Percentiles rank a stretch among this genome's conserved stretches.
phyloP scores from a whole-genome alignment of 2,888 invertebrate species.

The Conistra vaccinii region DNA sequence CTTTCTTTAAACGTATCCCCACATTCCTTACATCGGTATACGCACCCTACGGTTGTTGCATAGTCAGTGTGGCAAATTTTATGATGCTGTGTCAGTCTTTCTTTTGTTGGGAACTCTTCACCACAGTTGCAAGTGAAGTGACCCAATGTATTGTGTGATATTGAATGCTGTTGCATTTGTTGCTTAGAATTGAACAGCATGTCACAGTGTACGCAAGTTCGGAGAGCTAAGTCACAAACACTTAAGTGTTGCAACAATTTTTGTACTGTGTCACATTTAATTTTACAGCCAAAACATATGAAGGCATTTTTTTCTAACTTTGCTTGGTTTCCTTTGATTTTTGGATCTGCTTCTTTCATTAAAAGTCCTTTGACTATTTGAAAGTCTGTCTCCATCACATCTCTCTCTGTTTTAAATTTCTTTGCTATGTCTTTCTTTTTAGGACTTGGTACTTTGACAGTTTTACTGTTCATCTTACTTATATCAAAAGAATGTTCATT shows the following conservation, averaged over 20 bases:
- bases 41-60: slow-evolving; percentile 75
- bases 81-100: slow-evolving; percentile 78
- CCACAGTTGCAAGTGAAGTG: slow-evolving; percentile 80
- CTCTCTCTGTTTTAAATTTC: slow-evolving; percentile 78
- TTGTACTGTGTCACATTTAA: slow-evolving; percentile 77
- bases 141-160: slow-evolving; percentile 72
- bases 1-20: slow-evolving; percentile 81
- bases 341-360: slow-evolving; percentile 78
- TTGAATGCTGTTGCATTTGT: slow-evolving; percentile 82
- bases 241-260: slow-evolving; percentile 84
- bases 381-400: slow-evolving; percentile 84
- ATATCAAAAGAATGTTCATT: slow-evolving; percentile 77
- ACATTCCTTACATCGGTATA: slow-evolving; percentile 85
- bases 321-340: slow-evolving; percentile 60
- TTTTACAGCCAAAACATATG: slow-evolving; percentile 84
- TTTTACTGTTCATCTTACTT: slow-evolving; percentile 72
- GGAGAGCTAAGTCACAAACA: slow-evolving; percentile 80
- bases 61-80: slow-evolving; percentile 80
- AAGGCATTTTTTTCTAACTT: slow-evolving; percentile 71
- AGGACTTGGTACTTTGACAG: slow-evolving; percentile 78
- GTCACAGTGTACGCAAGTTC: slow-evolving; percentile 84
- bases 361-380: slow-evolving; percentile 83
- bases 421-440: slow-evolving; percentile 79
- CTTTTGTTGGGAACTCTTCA: slow-evolving; percentile 77
- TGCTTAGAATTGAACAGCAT: slow-evolving; percentile 83